Evolutionary conservation across 2,888 invertebrate species (phyloP), one percentile per base, ranked within the genome.

Genomic region (Melinopterus prodromus): DNA sequence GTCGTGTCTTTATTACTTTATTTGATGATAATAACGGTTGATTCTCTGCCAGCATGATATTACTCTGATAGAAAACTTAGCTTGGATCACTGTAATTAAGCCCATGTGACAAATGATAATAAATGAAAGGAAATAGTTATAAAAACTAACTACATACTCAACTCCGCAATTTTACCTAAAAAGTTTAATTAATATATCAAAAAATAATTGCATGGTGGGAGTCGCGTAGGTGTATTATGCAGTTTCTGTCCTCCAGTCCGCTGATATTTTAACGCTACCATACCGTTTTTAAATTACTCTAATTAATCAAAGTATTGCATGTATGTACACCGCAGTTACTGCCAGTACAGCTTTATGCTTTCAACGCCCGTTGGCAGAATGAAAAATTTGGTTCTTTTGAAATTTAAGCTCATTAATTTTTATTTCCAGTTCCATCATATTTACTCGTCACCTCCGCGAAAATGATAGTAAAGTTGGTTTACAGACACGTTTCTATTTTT

Each of bases 401-500:
- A 77, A 77, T 77, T 77, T 35, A 15, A n/a, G 77, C 77, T 77
- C 77, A 69, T 77, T 69, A 77, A 77, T 76, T 76, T 76, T 16
- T 15, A 71, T 71, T 71, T 71, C 15, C 5, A 12, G 3, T 53
- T 9, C 1, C 53, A 12, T 53, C 53, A 53, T 53, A 53, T 53
- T 53, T 12, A 2, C 53, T 6, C 53, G 53, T 9, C 53, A 53
- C 53, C 53, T 53, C 53, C 1, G 12, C 53, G 3, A 53, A 53
- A 53, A 53, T 53, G 12, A 12, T 12, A 53, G 26, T 26, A 26
- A 26, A 26, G 26, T 3, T 26, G 26, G 26, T 26, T 2, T 2
- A 26, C 26, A 26, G 1, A 26, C 3, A 2, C 26, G 26, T 26
- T 26, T 26, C 3, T 26, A 26, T 26, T 26, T 26, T 3, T 26